Evolutionary conservation across 92 coral and sea anemone genomes (phyloP), one percentile per base, ranked within the genome.

Genomic region (Ricordea florida): DNA sequence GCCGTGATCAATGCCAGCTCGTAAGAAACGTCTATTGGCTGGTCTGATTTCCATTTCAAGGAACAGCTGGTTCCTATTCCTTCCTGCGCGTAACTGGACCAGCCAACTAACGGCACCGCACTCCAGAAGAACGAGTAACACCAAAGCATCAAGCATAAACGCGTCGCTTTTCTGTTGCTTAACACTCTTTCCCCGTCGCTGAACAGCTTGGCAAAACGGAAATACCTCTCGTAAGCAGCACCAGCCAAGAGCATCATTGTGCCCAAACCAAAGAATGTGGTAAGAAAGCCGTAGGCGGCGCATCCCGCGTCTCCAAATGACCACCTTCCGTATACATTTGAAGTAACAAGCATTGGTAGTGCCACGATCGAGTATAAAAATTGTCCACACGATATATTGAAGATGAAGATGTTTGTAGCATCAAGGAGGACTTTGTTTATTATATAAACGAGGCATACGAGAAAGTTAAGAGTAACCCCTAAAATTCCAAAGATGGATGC

Each of bases 21-120:
- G 23, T 7, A 52, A 11, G 60, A 21, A 10, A 52, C 10, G 23
- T 52, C 14, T 6, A 24, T 22, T 27, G 60, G 22, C 23, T 22
- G 26, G 7, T 15, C 5, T 6, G 60, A 10, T 30, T 30, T 52
- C 60, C 60, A 51, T n/a, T 51, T 51, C 4, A 51, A 2, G 22
- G 59, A 16, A 30, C 60, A 21, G 23, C 60, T 52, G 6, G 33
- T 15, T 52, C 60, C 60, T n/a, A 52, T 52, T 52, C 60, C 60
- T 24, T 52, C 60, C 15, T 6, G 60, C 7, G 9, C 34, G 33
- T 52, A 10, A 30, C 15, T 52, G 6, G 60, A 52, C 60, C 60
- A 52, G 15, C 60, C 60, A 10, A 52, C 5, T n/a, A 52, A n/a
- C 7, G 60, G 60, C 60, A 52, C 24, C 30, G 23, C 14, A 1